Evolutionary conservation across 2,797 vertebrate species (phyloP).

Genomic region (Buphagus erythrorhynchus): DNA sequence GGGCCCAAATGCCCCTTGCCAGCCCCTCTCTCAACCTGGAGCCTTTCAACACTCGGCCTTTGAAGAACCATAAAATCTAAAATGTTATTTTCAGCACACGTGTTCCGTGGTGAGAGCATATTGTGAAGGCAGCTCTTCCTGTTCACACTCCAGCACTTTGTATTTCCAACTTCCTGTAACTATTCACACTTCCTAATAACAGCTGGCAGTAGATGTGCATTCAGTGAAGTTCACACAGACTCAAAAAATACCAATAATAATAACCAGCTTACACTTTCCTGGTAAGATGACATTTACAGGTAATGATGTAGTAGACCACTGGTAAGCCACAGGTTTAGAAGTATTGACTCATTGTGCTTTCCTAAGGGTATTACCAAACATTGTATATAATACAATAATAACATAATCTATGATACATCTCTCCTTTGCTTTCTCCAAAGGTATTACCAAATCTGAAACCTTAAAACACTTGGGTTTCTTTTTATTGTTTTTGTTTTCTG

Average conservation of each 20-base stretch:
- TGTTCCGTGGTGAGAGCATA: neutral
- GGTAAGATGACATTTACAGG: neutral
- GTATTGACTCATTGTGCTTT: neutral
- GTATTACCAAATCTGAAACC: neutral
- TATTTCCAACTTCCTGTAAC: conserved; percentile 20
- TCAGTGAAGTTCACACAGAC: neutral
- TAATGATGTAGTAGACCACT: neutral
- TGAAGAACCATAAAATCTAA: neutral
- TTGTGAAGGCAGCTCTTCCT: conserved; percentile 10
- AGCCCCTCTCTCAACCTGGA: neutral
- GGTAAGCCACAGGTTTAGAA: neutral
- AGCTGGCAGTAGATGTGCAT: neutral
- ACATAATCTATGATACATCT: neutral
- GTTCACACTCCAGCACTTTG: neutral
- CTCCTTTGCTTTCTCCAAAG: neutral
- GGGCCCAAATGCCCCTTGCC: rapidly evolving
- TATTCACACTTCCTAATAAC: conserved; percentile 34
- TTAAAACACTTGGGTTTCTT: neutral
- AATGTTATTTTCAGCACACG: neutral
- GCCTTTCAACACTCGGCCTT: neutral
- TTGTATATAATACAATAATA: neutral
- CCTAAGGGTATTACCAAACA: neutral
- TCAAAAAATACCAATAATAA: neutral
- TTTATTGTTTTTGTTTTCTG: neutral
- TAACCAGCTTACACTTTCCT: neutral